Evolutionary conservation across 2,113 vertebrate species (phyloP).

Genomic region (Nothobranchius kuhntae): DNA sequence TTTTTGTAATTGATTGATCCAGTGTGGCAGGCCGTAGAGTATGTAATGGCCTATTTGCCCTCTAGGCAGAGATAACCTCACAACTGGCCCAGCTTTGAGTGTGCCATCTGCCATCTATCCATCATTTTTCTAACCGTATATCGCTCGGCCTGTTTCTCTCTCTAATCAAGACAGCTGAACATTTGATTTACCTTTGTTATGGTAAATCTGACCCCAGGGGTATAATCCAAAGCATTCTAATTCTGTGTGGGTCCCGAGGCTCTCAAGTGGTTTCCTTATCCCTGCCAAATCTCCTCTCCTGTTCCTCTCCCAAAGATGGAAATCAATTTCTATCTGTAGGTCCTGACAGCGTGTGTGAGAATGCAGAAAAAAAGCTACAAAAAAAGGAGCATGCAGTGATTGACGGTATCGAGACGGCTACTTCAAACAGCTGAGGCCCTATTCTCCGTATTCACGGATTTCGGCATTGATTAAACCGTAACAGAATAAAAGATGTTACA

Average conservation of each 20-base stretch:
- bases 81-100: constrained; percentile 69
- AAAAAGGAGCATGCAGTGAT: constrained; percentile 30
- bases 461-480: constrained; percentile 24
- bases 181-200: constrained; percentile 70
- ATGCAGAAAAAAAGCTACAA: constrained; percentile 21
- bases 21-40: constrained; percentile 36
- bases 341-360: constrained; percentile 33
- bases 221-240: constrained; percentile 60
- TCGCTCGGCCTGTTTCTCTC: constrained; percentile 60
- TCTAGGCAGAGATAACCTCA: constrained; percentile 57
- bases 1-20: constrained; percentile 55
- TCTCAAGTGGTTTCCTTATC: constrained; percentile 52
- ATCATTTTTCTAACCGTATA: constrained; percentile 59
- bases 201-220: constrained; percentile 64
- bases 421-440: constrained; percentile 40
- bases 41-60: constrained; percentile 54
- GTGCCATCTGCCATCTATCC: constrained; percentile 63
- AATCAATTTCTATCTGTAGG: constrained; percentile 48
- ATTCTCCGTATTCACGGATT: constrained; percentile 35
- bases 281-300: constrained; percentile 39
- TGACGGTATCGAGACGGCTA: constrained; percentile 39
- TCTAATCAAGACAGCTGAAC: constrained; percentile 69
- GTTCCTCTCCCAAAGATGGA: constrained; percentile 36
- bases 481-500: constrained; percentile 21
- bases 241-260: constrained; percentile 57